Evolutionary conservation across 2,113 vertebrate species (phyloP).

Genomic region (Nothoprocta perdicaria): DNA sequence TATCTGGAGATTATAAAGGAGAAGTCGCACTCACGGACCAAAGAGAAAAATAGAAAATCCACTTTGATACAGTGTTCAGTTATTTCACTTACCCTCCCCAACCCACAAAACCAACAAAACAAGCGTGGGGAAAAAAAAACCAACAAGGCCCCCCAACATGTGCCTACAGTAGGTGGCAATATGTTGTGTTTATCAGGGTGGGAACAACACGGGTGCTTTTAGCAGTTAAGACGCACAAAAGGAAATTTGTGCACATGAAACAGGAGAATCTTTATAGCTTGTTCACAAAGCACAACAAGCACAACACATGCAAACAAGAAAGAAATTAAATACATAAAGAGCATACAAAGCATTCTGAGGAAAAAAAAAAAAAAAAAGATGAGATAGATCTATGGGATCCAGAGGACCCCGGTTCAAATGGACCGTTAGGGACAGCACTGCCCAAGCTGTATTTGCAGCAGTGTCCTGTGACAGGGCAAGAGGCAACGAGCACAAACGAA

Average conservation of each 20-base stretch:
- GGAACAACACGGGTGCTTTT: neutral
- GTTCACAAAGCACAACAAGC: neutral
- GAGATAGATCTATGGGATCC: neutral
- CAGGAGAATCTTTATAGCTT: conserved; percentile 5
- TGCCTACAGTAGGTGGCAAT: neutral
- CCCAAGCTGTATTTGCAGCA: neutral
- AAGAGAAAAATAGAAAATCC: neutral
- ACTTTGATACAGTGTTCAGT: neutral
- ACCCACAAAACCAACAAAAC: neutral
- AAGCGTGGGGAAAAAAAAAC: no score
- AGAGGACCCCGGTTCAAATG: neutral
- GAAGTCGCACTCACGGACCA: neutral
- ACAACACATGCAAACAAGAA: neutral
- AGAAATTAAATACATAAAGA: neutral
- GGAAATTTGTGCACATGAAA: conserved; percentile 4
- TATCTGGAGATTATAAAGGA: neutral
- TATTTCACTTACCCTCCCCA: neutral
- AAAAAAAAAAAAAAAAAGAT: neutral
- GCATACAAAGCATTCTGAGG: neutral
- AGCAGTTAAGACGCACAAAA: neutral
- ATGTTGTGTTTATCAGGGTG: neutral
- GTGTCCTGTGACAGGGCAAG: neutral
- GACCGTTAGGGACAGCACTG: neutral
- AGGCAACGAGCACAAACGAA: neutral
- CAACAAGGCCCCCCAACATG: neutral